phyloP scores from a whole-genome alignment of 2,888 invertebrate species.

The Phengaris alcon region DNA sequence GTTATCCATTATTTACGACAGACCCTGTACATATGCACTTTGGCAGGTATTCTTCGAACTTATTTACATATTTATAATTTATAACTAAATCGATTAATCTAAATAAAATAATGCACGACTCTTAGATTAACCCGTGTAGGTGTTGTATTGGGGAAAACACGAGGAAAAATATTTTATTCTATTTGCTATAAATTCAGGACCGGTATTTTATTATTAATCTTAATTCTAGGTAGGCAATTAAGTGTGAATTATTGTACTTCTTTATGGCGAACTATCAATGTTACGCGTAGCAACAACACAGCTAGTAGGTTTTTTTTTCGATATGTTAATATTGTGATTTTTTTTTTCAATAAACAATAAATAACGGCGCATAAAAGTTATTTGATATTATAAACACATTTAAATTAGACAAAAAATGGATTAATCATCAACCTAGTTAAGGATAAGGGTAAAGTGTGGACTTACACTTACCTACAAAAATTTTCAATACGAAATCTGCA shows the following conservation, averaged over 20 bases:
- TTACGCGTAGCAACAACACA: background rate
- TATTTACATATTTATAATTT: background rate
- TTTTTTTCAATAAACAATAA: too few relatives aligned
- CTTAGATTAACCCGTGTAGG: background rate
- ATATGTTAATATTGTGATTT: too few relatives aligned
- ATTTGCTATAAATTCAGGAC: background rate
- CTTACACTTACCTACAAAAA: too few relatives aligned
- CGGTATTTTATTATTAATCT: background rate
- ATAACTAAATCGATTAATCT: slow-evolving; percentile 3
- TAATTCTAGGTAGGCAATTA: background rate
- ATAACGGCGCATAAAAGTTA: too few relatives aligned
- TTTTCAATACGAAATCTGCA: too few relatives aligned
- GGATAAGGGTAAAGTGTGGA: too few relatives aligned
- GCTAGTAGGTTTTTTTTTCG: too few relatives aligned
- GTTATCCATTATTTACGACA: too few relatives aligned
- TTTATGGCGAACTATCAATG: background rate
- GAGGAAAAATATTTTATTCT: background rate
- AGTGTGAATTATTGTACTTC: background rate
- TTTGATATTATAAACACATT: too few relatives aligned
- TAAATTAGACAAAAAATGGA: too few relatives aligned
- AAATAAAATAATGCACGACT: slow-evolving; percentile 1
- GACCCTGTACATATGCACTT: too few relatives aligned
- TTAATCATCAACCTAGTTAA: too few relatives aligned
- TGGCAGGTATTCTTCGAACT: background rate
- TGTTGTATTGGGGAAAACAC: background rate